Conservation (phyloP, 2,113 vertebrate species). For the Phaetusa simplex region DNA sequence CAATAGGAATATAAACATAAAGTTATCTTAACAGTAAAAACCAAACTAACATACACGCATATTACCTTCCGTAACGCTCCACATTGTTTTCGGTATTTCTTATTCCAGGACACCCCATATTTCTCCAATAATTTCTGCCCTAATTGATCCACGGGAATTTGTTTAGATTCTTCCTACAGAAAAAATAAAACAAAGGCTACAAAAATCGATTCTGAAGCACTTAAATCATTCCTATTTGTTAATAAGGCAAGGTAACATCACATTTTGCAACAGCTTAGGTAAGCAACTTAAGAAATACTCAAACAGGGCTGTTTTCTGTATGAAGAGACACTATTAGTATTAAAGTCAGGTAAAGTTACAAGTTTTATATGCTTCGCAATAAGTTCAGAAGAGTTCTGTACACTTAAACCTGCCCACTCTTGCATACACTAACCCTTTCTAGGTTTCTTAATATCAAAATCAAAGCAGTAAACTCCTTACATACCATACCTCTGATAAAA, state of each 20-base stretch:
- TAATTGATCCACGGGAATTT: slow-evolving; percentile 82
- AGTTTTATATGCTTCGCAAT: neutral
- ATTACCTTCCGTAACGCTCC: slow-evolving; percentile 90
- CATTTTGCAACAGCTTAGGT: neutral
- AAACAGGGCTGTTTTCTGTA: neutral
- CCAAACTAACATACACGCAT: neutral
- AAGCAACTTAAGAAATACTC: neutral
- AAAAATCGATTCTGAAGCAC: neutral
- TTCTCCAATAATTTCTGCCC: slow-evolving; percentile 91
- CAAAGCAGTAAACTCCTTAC: neutral
- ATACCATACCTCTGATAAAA: slow-evolving; percentile 84
- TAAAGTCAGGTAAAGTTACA: neutral
- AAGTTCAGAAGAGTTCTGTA: neutral
- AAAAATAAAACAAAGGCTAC: neutral
- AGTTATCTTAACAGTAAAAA: neutral
- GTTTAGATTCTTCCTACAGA: slow-evolving; percentile 66
- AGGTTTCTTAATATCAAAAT: neutral
- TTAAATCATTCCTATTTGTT: neutral
- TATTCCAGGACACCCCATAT: slow-evolving; percentile 90
- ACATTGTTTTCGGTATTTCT: slow-evolving; percentile 86
- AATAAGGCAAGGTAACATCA: neutral
- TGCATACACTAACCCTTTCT: neutral
- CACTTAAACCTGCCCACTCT: neutral
- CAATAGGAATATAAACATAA: neutral
- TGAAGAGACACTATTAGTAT: neutral